Percentiles rank a stretch among this genome's conserved stretches.
phyloP scores from a whole-genome alignment of 2,113 vertebrate species.

The Ranitomeya variabilis region DNA sequence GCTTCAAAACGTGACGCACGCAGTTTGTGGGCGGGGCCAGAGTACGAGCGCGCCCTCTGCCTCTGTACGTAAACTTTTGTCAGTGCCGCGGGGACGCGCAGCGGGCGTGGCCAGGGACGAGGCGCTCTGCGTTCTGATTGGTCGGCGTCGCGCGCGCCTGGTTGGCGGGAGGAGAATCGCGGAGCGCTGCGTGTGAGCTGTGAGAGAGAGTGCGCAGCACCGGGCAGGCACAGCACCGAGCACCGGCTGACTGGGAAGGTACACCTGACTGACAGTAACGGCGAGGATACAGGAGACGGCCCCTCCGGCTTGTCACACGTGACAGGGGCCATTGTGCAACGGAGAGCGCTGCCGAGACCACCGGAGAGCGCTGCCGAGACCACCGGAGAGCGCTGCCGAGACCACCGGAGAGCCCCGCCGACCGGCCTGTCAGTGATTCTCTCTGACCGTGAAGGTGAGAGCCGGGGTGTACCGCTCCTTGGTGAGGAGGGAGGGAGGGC shows the following conservation, averaged over 20 bases:
- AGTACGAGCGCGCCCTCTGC: not conserved
- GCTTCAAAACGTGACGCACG: not conserved
- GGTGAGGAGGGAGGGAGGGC: not conserved
- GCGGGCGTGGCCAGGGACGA: not conserved
- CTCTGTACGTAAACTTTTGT: not conserved
- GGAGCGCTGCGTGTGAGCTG: conserved; percentile 20
- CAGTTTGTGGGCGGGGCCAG: not conserved
- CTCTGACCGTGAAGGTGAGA: conserved; percentile 22
- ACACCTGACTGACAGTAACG: conserved; percentile 19
- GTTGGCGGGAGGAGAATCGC: conserved; percentile 39
- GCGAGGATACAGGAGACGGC: not conserved
- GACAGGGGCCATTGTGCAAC: not conserved
- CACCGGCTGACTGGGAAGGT: not conserved
- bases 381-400: not conserved
- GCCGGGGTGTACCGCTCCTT: not conserved
- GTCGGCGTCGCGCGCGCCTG: not conserved
- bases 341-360: not conserved
- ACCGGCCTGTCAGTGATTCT: not conserved
- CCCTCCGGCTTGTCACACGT: not conserved
- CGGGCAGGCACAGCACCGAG: not conserved
- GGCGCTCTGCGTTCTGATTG: not conserved
- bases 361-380: not conserved
- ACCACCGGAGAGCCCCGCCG: not conserved
- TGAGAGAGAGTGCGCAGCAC: conserved; percentile 11
- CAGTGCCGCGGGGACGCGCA: conserved; percentile 8